Conservation (phyloP, 1,140 invertebrate genomes). For the Hylyphantes graminicola region DNA sequence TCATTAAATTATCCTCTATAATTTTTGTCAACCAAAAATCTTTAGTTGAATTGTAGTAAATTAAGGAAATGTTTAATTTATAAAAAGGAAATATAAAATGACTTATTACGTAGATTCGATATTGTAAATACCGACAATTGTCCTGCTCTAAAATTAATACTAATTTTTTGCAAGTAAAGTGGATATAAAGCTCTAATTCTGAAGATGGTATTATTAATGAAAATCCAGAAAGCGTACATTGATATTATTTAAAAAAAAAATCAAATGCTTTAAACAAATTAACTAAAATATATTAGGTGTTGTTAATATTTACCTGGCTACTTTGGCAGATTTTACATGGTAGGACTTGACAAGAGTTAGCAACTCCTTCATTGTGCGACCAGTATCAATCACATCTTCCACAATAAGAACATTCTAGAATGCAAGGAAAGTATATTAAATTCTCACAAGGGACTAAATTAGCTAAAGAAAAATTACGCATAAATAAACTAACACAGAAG, state of each 20-base stretch:
- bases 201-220: too few species aligned
- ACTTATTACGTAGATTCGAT: not conserved
- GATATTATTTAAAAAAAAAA: too few species aligned
- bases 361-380: constrained; percentile 73
- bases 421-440: not conserved
- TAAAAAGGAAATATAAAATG: not conserved
- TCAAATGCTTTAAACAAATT: not conserved
- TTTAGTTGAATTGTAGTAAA: not conserved
- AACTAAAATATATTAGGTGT: not conserved
- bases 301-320: constrained; percentile 67
- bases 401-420: constrained; percentile 74
- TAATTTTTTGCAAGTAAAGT: too few species aligned
- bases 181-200: too few species aligned
- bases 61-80: not conserved
- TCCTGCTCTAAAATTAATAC: too few species aligned
- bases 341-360: constrained; percentile 69
- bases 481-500: too few species aligned
- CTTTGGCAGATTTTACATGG: constrained; percentile 70
- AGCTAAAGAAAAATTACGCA: too few species aligned
- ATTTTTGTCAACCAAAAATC: not conserved
- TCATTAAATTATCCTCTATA: too few species aligned
- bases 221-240: too few species aligned
- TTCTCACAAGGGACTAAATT: too few species aligned
- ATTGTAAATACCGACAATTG: too few species aligned
- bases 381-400: constrained; percentile 77